Base-by-base conservation (phyloP, 2,888 invertebrate genomes). In the Dyspetes luteomarginatus region DNA sequence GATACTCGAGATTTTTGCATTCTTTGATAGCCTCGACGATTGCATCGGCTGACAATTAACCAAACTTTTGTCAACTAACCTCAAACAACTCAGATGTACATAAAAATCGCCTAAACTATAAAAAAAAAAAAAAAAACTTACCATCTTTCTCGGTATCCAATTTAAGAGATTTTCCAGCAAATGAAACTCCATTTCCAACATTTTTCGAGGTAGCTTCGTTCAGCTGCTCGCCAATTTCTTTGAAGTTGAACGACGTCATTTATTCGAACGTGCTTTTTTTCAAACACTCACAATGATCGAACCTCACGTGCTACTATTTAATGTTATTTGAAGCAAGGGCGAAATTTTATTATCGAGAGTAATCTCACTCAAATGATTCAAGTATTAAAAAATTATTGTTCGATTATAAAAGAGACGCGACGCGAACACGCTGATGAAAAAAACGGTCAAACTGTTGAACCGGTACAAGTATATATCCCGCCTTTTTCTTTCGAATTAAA, bases 71-170 rank as follows among this genome's bases (percentile, higher is more conserved):
- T 73, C 30, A 43, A 36, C 45, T 15, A 36, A 62, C 50, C 7
- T 48, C 19, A 9, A 15, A 2, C 24, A 41, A 43, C 28, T 64
- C 28, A 45, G 15, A 45, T 50, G 26, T 48, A 90, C 89, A 77
- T 17, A 83, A 75, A 68, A 62, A 81, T 64, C n/a, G n/a, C n/a
- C n/a, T n/a, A n/a, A n/a, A n/a, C n/a, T n/a, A 2, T 43, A 73
- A 52, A 22, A 19, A 60, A 26, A 2, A 2, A 28, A 43, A 26
- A 55, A 58, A 64, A 65, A 77, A 88, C 92, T 93, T 93, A 97
- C 97, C 98, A 93, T 98, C 96, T 76, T 95, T 94, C 67, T 95
- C 96, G 0, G 94, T 94, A 90, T 97, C 94, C 86, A 98, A 94
- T 92, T 97, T 97, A 65, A 97, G 91, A 0, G 95, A 95, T 92